Conservation (phyloP, 2,888 invertebrate genomes). For the Charanyca ferruginea region DNA sequence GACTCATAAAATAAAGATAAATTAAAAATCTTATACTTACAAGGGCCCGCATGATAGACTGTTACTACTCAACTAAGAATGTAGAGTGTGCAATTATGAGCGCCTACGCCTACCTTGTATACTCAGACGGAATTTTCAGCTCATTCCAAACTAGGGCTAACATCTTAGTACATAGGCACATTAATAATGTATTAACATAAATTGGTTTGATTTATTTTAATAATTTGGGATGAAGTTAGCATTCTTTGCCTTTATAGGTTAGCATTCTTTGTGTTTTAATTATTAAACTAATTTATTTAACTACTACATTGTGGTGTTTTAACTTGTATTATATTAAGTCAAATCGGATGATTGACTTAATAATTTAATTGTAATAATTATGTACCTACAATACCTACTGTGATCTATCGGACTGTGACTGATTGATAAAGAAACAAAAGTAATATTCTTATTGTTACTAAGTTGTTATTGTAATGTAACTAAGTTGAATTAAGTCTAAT, state of each 20-base stretch:
- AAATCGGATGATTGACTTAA: too few relatives aligned
- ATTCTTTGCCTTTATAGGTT: constrained; percentile 6
- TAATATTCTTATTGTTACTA: too few relatives aligned
- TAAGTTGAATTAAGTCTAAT: too few relatives aligned
- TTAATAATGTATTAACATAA: constrained; percentile 57
- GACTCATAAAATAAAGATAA: not conserved
- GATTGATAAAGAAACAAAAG: too few relatives aligned
- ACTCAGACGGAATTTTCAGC: constrained; percentile 76
- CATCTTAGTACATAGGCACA: constrained; percentile 49
- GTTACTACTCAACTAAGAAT: constrained; percentile 74
- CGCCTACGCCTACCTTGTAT: constrained; percentile 81
- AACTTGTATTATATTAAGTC: too few relatives aligned
- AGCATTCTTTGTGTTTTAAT: not conserved
- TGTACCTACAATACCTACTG: too few relatives aligned
- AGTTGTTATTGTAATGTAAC: too few relatives aligned
- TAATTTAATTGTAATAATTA: too few relatives aligned
- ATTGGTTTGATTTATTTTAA: constrained; percentile 41
- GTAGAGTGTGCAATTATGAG: constrained; percentile 76
- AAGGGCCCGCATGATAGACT: constrained; percentile 80
- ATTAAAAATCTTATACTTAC: constrained; percentile 75
- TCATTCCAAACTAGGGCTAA: constrained; percentile 39
- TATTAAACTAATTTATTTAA: not conserved
- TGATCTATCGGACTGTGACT: too few relatives aligned
- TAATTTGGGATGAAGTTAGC: constrained; percentile 9
- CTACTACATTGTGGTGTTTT: not conserved